phyloP scores from a whole-genome alignment of 2,888 invertebrate genomes.

The Drosophila planitibia region DNA sequence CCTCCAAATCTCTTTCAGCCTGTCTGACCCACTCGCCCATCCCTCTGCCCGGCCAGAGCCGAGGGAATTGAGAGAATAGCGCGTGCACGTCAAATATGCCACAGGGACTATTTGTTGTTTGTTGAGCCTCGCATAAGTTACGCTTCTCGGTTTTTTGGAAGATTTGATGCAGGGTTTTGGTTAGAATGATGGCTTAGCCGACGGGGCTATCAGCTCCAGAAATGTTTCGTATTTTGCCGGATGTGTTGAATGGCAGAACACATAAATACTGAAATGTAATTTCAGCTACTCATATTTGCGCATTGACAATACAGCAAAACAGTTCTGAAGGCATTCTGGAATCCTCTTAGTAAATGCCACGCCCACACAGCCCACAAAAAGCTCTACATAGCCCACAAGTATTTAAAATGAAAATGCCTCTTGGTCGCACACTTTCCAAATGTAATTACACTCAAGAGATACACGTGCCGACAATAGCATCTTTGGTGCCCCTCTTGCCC shows the following conservation, averaged over 20 bases:
- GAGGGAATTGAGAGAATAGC: conserved; percentile 33
- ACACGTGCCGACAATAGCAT: conserved; percentile 73
- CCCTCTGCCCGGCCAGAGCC: neutral
- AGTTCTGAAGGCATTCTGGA: conserved; percentile 38
- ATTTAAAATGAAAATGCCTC: conserved; percentile 50
- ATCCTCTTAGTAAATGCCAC: conserved; percentile 47
- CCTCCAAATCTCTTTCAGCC: conserved; percentile 10
- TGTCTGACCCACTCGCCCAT: neutral
- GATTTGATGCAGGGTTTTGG: conserved; percentile 40
- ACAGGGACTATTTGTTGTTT: conserved; percentile 56
- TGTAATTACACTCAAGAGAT: conserved; percentile 77
- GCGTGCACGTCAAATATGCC: conserved; percentile 70
- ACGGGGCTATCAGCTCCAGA: neutral
- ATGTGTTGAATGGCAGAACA: conserved; percentile 39
- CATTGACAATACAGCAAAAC: conserved; percentile 40
- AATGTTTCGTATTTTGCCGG: conserved; percentile 20
- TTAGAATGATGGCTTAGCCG: conserved; percentile 34
- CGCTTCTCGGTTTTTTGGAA: conserved; percentile 61
- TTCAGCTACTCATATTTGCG: conserved; percentile 62
- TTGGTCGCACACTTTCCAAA: conserved; percentile 66
- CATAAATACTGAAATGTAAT: conserved; percentile 72
- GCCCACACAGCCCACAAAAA: neutral
- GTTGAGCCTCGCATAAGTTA: conserved; percentile 55
- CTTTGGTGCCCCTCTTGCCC: conserved; percentile 1
- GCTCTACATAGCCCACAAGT: conserved; percentile 18